Percentiles rank a stretch among this genome's conserved stretches.
phyloP scores from a whole-genome alignment of 2,113 vertebrate genomes.

The Peromyscus leucopus region DNA sequence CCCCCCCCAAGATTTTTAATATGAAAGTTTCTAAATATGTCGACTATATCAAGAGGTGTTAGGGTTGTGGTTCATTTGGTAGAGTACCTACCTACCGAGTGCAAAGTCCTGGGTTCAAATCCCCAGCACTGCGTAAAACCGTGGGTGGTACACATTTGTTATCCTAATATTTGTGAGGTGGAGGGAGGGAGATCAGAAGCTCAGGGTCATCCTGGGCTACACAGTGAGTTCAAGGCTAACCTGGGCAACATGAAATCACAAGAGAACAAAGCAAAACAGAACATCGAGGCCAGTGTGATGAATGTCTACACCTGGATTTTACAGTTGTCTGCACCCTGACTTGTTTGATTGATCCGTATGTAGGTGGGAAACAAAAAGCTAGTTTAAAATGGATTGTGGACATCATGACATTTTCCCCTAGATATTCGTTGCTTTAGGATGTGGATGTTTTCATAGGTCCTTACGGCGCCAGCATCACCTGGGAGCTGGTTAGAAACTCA shows the following conservation, averaged over 20 bases:
- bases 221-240: neutral
- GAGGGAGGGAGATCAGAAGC: neutral
- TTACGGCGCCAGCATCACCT: neutral
- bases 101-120: neutral
- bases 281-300: neutral
- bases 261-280: neutral
- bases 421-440: neutral
- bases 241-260: neutral
- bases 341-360: neutral
- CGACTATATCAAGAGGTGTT: neutral
- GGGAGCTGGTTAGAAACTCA: neutral
- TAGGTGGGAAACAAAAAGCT: neutral
- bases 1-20: neutral
- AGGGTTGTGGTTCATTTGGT: neutral
- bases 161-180: neutral
- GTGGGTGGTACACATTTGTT: neutral
- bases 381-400: neutral
- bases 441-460: accelerated
- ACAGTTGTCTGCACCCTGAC: neutral
- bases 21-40: neutral
- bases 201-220: neutral
- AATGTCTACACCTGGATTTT: neutral
- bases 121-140: neutral
- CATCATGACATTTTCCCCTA: neutral
- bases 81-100: neutral